phyloP scores from a whole-genome alignment of 1,140 invertebrate species.

The Gryon sp. region DNA sequence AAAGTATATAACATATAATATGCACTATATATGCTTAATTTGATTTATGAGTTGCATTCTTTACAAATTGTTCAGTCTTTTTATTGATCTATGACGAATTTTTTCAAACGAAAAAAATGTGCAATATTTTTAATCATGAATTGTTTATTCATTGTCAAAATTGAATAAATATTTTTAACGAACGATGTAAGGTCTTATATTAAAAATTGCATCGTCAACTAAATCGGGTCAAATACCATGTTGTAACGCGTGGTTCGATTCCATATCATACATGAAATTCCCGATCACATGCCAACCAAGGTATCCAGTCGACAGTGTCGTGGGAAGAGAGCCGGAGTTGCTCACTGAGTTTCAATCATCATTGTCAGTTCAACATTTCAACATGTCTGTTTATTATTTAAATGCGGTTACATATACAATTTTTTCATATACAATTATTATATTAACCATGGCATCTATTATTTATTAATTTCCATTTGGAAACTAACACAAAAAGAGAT shows the following conservation, averaged over 20 bases:
- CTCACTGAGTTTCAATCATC: conserved; percentile 2
- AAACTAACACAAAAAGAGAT: no score
- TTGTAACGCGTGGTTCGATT: conserved; percentile 29
- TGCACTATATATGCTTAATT: no score
- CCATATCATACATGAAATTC: conserved; percentile 41
- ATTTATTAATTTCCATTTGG: no score
- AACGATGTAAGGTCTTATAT: conserved; percentile 23
- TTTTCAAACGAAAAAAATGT: no score
- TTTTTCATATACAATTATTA: no score
- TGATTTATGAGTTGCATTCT: no score
- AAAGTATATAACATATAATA: no score
- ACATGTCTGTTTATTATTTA: no score
- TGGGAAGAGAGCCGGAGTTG: conserved; percentile 9
- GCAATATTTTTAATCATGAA: not conserved
- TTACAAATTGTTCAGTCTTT: no score
- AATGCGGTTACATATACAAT: no score
- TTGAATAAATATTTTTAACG: conserved; percentile 17
- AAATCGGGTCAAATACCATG: conserved; percentile 35
- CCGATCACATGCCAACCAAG: conserved; percentile 34
- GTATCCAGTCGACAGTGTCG: conserved; percentile 12
- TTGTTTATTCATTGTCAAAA: conserved; percentile 5
- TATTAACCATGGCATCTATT: no score
- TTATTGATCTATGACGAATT: no score
- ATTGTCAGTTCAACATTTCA: conserved; percentile 12
- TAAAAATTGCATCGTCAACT: conserved; percentile 39